Percentiles rank a stretch among this genome's conserved stretches.
Conservation (phyloP, 2,797 vertebrate genomes). For the Tapirus indicus region DNA sequence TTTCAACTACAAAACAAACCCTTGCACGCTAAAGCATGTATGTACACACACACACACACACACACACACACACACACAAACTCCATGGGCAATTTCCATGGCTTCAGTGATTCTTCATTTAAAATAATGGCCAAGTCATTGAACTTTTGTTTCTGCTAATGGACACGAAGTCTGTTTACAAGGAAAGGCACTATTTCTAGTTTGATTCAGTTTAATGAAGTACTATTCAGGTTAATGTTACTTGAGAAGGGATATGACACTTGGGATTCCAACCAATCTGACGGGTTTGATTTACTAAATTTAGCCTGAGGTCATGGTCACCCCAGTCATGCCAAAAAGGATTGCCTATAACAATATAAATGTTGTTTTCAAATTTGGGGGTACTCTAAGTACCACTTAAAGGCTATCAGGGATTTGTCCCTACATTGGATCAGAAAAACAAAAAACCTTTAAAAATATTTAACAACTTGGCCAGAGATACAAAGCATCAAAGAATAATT, state of each 20-base stretch:
- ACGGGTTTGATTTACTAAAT: background rate
- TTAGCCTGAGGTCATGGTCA: background rate
- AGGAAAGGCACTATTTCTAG: background rate
- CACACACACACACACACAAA: background rate
- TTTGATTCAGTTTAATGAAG: background rate
- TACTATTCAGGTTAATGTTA: background rate
- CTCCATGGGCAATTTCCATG: background rate
- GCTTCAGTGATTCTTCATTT: background rate
- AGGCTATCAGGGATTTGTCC: background rate
- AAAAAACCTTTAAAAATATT: slow-evolving; percentile 10
- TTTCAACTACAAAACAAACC: background rate
- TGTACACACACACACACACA: accelerated
- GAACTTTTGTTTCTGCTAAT: background rate
- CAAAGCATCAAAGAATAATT: background rate
- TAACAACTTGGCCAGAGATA: background rate
- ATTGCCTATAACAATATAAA: background rate
- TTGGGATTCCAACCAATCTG: background rate
- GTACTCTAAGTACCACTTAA: background rate
- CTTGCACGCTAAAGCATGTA: background rate
- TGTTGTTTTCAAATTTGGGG: background rate
- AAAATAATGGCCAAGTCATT: background rate
- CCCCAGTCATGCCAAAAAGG: background rate
- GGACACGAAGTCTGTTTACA: background rate
- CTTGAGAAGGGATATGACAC: background rate
- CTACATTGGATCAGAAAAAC: background rate